These are phyloP conservation scores for Cenopis cana DNA, from an alignment of 2,888 invertebrate genomes.

Conservation along the genomic window DNA sequence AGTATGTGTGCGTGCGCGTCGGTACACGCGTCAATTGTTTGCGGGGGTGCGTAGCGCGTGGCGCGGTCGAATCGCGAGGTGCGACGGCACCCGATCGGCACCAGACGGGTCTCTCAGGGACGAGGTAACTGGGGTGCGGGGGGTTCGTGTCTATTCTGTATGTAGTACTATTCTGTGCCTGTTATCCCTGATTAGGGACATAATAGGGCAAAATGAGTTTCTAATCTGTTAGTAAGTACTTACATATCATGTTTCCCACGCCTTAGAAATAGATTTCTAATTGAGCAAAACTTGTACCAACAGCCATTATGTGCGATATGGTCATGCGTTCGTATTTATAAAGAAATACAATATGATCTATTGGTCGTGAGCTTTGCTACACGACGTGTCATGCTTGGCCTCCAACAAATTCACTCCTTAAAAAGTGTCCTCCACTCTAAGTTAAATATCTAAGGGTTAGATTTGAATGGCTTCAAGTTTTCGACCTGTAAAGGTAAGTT, in stretches of 20 bases:
- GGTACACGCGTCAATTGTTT: too few species aligned
- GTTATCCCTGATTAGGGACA: too few species aligned
- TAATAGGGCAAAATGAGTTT: too few species aligned
- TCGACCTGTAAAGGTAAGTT: conserved; percentile 26
- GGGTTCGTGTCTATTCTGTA: too few species aligned
- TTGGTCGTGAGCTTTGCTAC: conserved; percentile 74
- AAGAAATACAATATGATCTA: conserved; percentile 71
- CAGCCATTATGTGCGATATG: conserved; percentile 57
- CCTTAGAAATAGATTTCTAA: conserved; percentile 48
- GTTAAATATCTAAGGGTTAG: conserved; percentile 42
- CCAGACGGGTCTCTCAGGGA: too few species aligned
- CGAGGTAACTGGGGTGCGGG: too few species aligned
- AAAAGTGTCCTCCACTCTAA: conserved; percentile 43
- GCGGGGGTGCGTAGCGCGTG: too few species aligned
- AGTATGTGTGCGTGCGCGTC: too few species aligned
- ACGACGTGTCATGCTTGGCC: conserved; percentile 58
- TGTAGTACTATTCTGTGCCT: too few species aligned
- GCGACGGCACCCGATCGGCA: too few species aligned
- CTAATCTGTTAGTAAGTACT: too few species aligned
- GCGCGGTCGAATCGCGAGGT: too few species aligned
- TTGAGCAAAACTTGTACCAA: conserved; percentile 47
- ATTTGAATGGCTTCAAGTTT: conserved; percentile 33
- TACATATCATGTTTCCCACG: conserved; percentile 23
- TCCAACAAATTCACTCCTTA: conserved; percentile 48
- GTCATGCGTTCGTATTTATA: conserved; percentile 73